These are phyloP conservation scores for Falco cherrug DNA, from an alignment of 2,797 vertebrate species.

Conservation along the genomic window DNA sequence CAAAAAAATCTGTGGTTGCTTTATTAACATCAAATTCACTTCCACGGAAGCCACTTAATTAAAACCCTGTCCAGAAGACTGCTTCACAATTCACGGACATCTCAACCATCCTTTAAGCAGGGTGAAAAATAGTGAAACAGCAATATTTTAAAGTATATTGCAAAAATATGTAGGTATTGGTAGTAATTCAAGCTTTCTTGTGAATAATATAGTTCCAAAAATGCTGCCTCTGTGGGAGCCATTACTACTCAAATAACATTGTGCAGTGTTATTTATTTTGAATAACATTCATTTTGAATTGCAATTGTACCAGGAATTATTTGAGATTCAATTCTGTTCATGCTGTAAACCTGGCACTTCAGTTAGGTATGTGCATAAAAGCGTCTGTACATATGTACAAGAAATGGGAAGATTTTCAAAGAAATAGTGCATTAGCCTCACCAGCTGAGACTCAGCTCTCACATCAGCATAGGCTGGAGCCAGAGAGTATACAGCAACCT, in stretches of 20 bases:
- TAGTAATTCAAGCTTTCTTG: slow-evolving; percentile 37
- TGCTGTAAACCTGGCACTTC: not conserved
- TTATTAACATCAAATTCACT: slow-evolving; percentile 35
- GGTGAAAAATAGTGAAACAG: not conserved
- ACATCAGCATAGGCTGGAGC: not conserved
- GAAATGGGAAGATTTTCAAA: not conserved
- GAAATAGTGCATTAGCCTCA: not conserved
- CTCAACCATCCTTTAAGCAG: not conserved
- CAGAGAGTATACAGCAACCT: not conserved
- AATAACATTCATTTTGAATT: slow-evolving; percentile 19
- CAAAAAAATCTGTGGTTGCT: not conserved
- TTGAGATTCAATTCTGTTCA: slow-evolving; percentile 17
- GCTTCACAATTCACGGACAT: not conserved
- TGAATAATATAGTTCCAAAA: slow-evolving; percentile 28
- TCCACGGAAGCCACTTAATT: slow-evolving; percentile 11
- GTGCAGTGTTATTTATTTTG: not conserved
- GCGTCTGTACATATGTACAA: not conserved
- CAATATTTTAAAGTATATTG: not conserved
- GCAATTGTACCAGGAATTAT: not conserved
- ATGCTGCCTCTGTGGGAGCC: slow-evolving; percentile 21
- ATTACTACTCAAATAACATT: slow-evolving; percentile 39
- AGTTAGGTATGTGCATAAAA: not conserved
- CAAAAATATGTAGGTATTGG: not conserved
- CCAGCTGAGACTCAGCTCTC: not conserved
- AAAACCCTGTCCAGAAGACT: slow-evolving; percentile 1